These are phyloP conservation scores for Tympanuchus pallidicinctus DNA, from an alignment of 2,113 vertebrate species.

Conservation along the genomic window DNA sequence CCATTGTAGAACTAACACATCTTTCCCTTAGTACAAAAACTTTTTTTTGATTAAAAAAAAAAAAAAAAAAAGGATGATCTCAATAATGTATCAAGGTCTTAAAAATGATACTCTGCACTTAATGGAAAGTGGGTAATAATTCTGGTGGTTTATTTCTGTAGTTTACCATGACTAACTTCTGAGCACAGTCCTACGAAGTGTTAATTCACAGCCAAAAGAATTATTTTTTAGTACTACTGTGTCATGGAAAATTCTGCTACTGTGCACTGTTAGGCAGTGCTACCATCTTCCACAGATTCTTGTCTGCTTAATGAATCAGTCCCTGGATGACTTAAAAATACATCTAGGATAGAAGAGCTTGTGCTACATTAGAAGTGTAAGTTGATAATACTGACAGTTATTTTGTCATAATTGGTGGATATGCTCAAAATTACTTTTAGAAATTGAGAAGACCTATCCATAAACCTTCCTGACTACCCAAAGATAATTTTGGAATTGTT, in stretches of 20 bases:
- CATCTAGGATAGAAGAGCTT: not conserved
- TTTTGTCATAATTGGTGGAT: not conserved
- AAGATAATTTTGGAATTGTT: not conserved
- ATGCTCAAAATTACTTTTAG: not conserved
- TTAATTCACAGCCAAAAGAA: not conserved
- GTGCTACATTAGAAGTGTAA: not conserved
- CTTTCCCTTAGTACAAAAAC: not conserved
- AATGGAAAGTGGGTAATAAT: not conserved
- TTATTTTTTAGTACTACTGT: not conserved
- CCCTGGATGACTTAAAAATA: not conserved
- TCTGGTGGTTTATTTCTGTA: not conserved
- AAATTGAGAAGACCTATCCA: not conserved
- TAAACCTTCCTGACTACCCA: not conserved
- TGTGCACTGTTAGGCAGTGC: not conserved
- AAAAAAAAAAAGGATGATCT: not conserved
- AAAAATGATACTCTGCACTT: not conserved
- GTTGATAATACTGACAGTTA: not conserved
- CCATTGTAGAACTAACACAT: not conserved
- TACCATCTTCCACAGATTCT: not conserved
- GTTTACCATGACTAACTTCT: not conserved
- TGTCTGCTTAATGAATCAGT: not conserved
- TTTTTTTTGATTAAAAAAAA: constrained; percentile 1
- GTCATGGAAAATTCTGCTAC: not conserved
- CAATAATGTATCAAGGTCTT: constrained; percentile 19
- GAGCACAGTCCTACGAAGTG: not conserved